Percentiles rank a stretch among this genome's conserved stretches.
Evolutionary conservation across 2,113 vertebrate genomes (phyloP).

Genomic region (Myiopsitta monachus): DNA sequence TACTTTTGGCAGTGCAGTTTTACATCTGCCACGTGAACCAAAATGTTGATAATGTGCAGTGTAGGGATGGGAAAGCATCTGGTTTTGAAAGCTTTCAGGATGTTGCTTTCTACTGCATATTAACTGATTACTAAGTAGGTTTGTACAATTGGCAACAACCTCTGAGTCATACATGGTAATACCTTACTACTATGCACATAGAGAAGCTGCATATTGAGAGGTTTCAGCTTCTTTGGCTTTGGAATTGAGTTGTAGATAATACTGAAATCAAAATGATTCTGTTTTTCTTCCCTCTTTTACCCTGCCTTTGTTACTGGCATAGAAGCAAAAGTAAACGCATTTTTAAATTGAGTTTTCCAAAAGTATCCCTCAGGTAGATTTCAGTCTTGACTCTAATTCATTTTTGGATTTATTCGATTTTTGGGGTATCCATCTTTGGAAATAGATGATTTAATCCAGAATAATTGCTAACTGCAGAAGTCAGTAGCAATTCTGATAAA

Average conservation of each 20-base stretch:
- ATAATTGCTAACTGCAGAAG: constrained; percentile 52
- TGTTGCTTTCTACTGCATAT: constrained; percentile 6
- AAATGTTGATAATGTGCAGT: constrained; percentile 8
- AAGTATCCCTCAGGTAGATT: constrained; percentile 54
- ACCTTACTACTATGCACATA: background rate
- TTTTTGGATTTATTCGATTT: constrained; percentile 52
- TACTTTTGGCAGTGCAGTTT: background rate
- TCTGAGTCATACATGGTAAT: constrained; percentile 26
- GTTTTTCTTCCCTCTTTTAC: constrained; percentile 1
- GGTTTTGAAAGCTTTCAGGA: constrained; percentile 44
- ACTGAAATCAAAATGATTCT: background rate
- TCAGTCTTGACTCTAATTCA: constrained; percentile 36
- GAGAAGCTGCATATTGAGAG: background rate
- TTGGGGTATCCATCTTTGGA: constrained; percentile 2
- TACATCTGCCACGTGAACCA: background rate
- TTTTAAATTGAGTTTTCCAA: constrained; percentile 56
- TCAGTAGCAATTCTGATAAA: constrained; percentile 45
- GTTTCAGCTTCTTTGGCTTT: constrained; percentile 45
- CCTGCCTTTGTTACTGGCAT: background rate
- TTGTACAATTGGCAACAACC: constrained; percentile 35
- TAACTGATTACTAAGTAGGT: constrained; percentile 33
- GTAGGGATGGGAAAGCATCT: background rate
- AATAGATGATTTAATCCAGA: constrained; percentile 51
- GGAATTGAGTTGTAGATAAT: constrained; percentile 35
- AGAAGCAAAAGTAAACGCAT: constrained; percentile 12